Conservation (phyloP, 2,797 vertebrate species). For the Hippopotamyrus pictus region DNA sequence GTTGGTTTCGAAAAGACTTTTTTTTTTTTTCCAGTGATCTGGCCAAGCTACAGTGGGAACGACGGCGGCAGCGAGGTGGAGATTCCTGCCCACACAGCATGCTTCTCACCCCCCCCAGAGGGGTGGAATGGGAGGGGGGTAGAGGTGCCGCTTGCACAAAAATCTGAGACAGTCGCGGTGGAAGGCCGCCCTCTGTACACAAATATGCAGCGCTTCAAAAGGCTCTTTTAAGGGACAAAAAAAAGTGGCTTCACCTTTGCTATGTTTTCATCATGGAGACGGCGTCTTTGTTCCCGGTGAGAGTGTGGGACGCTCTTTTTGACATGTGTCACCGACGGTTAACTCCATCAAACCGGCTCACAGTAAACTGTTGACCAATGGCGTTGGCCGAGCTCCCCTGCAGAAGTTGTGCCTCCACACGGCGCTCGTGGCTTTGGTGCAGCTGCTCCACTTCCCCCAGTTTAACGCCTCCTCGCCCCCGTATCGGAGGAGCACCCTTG, state of each 20-base stretch:
- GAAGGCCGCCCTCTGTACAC: slow-evolving; percentile 53
- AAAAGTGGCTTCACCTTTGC: slow-evolving; percentile 47
- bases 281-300: background rate
- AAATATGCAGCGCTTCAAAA: slow-evolving; percentile 58
- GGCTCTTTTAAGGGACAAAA: slow-evolving; percentile 52
- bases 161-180: slow-evolving; percentile 52
- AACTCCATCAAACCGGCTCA: background rate
- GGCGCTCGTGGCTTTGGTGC: background rate
- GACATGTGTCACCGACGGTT: background rate
- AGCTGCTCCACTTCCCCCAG: background rate
- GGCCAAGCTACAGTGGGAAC: background rate
- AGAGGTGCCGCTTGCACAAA: slow-evolving; percentile 32
- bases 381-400: background rate
- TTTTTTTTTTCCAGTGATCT: background rate
- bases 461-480: background rate
- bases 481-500: background rate
- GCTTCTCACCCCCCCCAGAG: slow-evolving; percentile 37
- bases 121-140: slow-evolving; percentile 28
- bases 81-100: slow-evolving; percentile 2
- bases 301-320: background rate
- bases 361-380: background rate
- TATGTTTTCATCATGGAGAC: background rate
- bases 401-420: background rate
- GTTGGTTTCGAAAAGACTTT: background rate
- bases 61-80: slow-evolving; percentile 51